A percentile compares a stretch with the other conserved stretches of the same genome.
Evolutionary conservation across 2,888 invertebrate genomes (phyloP).

Genomic region (Campaea margaritaria): DNA sequence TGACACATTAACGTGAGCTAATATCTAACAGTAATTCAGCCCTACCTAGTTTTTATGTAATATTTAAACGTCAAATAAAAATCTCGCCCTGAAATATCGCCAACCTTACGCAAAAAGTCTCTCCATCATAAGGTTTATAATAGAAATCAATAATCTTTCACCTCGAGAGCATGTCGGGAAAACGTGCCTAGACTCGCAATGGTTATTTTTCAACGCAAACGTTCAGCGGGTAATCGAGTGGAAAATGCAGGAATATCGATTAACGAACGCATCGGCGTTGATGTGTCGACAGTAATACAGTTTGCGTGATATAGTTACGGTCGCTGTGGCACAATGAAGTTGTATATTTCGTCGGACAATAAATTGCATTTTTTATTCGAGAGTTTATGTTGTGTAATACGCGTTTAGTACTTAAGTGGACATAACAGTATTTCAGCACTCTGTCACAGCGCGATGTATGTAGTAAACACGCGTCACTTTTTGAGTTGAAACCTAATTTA

Average conservation of each 20-base stretch:
- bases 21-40: neutral
- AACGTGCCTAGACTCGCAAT: slow-evolving; percentile 58
- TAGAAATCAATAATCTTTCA: slow-evolving; percentile 59
- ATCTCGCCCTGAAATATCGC: neutral
- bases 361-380: too few relatives aligned
- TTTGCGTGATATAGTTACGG: slow-evolving; percentile 29
- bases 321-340: neutral
- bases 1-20: too few relatives aligned
- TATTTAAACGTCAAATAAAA: neutral
- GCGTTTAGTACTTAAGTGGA: too few relatives aligned
- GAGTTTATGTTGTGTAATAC: too few relatives aligned
- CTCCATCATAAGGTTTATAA: slow-evolving; percentile 34
- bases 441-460: too few relatives aligned
- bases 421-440: too few relatives aligned
- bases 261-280: slow-evolving; percentile 37
- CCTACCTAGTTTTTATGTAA: too few relatives aligned
- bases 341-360: too few relatives aligned
- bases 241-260: slow-evolving; percentile 63
- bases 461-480: too few relatives aligned
- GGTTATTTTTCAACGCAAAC: slow-evolving; percentile 64
- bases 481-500: too few relatives aligned
- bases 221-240: slow-evolving; percentile 61
- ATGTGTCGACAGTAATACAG: slow-evolving; percentile 32
- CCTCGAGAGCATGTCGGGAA: slow-evolving; percentile 49
- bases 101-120: neutral